A percentile compares a stretch with the other conserved stretches of the same genome.
These are phyloP conservation scores for Protosalanx chinensis DNA, from an alignment of 2,797 vertebrate genomes.

Conservation along the genomic window DNA sequence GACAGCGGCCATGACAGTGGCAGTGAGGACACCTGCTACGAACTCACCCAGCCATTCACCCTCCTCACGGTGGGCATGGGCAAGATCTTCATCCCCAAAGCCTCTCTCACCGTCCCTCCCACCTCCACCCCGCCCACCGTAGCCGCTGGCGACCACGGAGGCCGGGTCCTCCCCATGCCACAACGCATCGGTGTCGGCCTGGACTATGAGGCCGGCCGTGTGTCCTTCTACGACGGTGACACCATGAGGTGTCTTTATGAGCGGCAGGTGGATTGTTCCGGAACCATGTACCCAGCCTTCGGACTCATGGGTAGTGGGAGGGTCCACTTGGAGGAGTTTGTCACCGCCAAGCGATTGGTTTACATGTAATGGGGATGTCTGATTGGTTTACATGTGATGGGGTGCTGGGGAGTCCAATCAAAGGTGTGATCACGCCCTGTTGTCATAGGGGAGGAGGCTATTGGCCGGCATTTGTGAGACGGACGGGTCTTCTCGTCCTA, in stretches of 20 bases:
- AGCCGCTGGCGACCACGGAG: conserved; percentile 68
- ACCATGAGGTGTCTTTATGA: conserved; percentile 92
- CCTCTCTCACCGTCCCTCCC: conserved; percentile 59
- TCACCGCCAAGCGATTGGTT: conserved; percentile 66
- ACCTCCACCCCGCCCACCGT: conserved; percentile 22
- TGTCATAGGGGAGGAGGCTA: background rate
- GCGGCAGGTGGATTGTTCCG: conserved; percentile 91
- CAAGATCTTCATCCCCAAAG: conserved; percentile 89
- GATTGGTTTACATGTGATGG: background rate
- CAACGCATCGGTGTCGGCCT: conserved; percentile 84
- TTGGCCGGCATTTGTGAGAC: background rate
- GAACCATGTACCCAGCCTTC: conserved; percentile 92
- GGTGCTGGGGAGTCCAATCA: background rate
- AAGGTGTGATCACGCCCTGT: too few species aligned
- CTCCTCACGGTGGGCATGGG: conserved; percentile 93
- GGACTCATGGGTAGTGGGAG: conserved; percentile 89
- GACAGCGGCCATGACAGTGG: conserved; percentile 98
- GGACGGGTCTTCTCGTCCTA: too few species aligned
- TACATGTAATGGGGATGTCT: conserved; percentile 19
- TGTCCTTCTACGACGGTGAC: conserved; percentile 87
- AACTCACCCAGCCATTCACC: conserved; percentile 88
- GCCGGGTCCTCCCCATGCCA: conserved; percentile 85
- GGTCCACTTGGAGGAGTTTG: conserved; percentile 84
- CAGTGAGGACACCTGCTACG: conserved; percentile 88
- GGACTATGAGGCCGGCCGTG: conserved; percentile 85